Percentiles rank a stretch among this genome's conserved stretches.
phyloP scores from a whole-genome alignment of 2,113 vertebrate genomes.

The Natator depressus region DNA sequence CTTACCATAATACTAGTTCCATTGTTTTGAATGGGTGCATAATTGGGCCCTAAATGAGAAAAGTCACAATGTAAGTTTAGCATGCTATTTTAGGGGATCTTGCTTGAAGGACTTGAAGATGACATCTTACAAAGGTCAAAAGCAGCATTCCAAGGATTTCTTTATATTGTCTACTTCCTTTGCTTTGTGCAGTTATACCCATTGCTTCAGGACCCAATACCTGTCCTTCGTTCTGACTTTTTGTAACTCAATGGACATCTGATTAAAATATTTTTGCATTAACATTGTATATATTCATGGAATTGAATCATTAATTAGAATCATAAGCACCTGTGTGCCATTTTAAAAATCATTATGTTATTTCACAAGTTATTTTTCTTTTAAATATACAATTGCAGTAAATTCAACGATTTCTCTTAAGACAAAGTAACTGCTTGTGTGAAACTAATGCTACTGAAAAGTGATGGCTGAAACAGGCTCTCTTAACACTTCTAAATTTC shows the following conservation, averaged over 20 bases:
- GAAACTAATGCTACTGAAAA: conserved; percentile 2
- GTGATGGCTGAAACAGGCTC: neutral
- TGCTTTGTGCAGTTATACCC: neutral
- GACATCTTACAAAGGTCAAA: neutral
- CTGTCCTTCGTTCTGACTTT: neutral
- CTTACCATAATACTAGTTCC: neutral
- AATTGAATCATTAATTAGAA: conserved; percentile 24
- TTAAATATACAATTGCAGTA: neutral
- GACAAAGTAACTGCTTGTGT: neutral
- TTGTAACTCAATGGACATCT: neutral
- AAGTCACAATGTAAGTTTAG: neutral
- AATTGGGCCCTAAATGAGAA: neutral
- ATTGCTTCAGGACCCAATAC: neutral
- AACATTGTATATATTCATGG: neutral
- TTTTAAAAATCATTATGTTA: neutral
- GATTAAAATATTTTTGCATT: neutral
- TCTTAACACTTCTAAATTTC: neutral
- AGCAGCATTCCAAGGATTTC: neutral
- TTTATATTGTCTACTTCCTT: neutral
- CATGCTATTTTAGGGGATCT: neutral
- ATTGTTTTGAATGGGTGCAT: neutral
- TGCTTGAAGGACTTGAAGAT: neutral
- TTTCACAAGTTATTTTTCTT: neutral
- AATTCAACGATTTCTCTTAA: neutral
- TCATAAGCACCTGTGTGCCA: neutral